These are phyloP conservation scores for Meteorus colon DNA, from an alignment of 2,888 invertebrate species.

Conservation along the genomic window DNA sequence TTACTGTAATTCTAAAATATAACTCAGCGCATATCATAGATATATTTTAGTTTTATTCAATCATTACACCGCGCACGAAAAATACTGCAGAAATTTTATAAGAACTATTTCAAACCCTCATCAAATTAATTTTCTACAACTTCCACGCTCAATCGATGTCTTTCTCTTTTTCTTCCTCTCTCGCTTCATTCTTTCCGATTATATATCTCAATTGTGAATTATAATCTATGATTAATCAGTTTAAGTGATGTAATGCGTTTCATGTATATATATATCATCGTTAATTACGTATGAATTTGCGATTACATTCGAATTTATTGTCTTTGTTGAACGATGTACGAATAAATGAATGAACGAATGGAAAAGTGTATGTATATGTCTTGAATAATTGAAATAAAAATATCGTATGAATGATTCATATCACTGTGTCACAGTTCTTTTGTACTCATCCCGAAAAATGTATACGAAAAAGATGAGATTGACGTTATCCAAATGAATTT, in stretches of 20 bases:
- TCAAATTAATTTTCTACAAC: no score
- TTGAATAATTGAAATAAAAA: background rate
- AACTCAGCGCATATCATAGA: no score
- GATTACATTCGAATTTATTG: conserved; percentile 11
- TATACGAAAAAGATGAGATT: no score
- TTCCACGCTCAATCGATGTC: background rate
- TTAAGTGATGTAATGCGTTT: background rate
- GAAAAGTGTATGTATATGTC: background rate
- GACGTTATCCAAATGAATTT: no score
- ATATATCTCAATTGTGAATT: background rate
- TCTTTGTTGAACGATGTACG: conserved; percentile 10
- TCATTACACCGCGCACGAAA: no score
- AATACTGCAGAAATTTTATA: background rate
- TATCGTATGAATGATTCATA: conserved; percentile 11
- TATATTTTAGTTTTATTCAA: no score
- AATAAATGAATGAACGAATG: background rate
- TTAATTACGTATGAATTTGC: background rate
- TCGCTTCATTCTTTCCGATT: background rate
- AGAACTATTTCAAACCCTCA: background rate
- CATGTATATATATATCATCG: conserved; percentile 17
- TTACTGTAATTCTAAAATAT: no score
- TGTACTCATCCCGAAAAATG: no score
- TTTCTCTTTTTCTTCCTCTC: background rate
- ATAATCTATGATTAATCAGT: background rate
- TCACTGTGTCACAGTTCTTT: background rate